A percentile compares a stretch with the other conserved stretches of the same genome.
Evolutionary conservation across 1,140 invertebrate genomes (phyloP).

Genomic region (Telenomus remus): DNA sequence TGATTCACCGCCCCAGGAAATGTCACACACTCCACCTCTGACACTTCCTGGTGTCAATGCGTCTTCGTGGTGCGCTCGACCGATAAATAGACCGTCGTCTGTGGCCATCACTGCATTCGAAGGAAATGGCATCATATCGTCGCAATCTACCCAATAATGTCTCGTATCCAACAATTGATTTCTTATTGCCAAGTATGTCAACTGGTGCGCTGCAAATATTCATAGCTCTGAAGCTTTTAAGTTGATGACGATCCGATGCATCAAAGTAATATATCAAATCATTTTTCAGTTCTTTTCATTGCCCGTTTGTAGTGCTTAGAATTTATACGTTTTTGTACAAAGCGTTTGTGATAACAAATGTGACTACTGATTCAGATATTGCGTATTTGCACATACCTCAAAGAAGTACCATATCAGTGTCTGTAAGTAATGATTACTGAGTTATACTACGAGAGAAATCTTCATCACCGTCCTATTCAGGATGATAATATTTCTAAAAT

Average conservation of each 20-base stretch:
- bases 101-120: constrained; percentile 57
- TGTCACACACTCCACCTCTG: constrained; percentile 47
- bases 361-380: neutral
- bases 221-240: neutral
- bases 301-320: neutral
- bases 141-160: constrained; percentile 63
- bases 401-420: constrained; percentile 2
- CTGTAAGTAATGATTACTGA: constrained; percentile 21
- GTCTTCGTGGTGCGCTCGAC: constrained; percentile 60
- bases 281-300: no score
- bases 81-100: constrained; percentile 62
- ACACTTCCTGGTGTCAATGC: constrained; percentile 62
- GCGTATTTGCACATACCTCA: constrained; percentile 7
- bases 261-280: no score
- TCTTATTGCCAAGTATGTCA: constrained; percentile 60
- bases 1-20: constrained; percentile 59
- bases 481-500: constrained; percentile 27
- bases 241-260: no score
- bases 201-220: constrained; percentile 42
- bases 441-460: constrained; percentile 25
- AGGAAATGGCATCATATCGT: constrained; percentile 55
- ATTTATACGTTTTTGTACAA: neutral
- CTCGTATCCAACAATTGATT: constrained; percentile 60
- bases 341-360: neutral
- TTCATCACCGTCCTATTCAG: constrained; percentile 16